A percentile compares a stretch with the other conserved stretches of the same genome.
Evolutionary conservation across 2,888 invertebrate species (phyloP).

Genomic region (Merodon equestris): DNA sequence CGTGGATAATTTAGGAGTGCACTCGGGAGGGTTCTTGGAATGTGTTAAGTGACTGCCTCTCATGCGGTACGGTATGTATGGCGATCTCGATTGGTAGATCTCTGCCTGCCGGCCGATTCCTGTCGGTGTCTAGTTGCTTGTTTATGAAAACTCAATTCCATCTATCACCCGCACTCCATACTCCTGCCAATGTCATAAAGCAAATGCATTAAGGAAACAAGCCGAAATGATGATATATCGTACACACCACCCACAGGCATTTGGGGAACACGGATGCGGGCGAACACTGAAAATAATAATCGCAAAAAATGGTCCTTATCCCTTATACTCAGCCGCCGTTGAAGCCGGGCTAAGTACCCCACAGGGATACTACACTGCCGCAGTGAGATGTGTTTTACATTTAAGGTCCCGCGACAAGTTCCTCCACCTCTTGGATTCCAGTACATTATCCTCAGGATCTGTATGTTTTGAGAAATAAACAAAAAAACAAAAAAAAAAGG

Average conservation of each 20-base stretch:
- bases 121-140: too few species aligned
- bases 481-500: too few species aligned
- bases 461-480: too few species aligned
- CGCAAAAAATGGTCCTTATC: slow-evolving; percentile 58
- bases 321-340: neutral
- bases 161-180: neutral
- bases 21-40: slow-evolving; percentile 36
- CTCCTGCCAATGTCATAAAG: neutral
- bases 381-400: slow-evolving; percentile 44
- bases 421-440: neutral
- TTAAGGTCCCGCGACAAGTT: slow-evolving; percentile 60
- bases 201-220: slow-evolving; percentile 62
- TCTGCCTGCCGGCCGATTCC: too few species aligned
- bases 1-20: slow-evolving; percentile 58
- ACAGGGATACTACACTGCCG: slow-evolving; percentile 35
- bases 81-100: neutral
- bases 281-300: slow-evolving; percentile 38
- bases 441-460: neutral
- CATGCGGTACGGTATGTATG: neutral
- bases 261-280: too few species aligned
- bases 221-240: slow-evolving; percentile 54
- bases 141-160: slow-evolving; percentile 5
- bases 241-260: neutral
- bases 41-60: slow-evolving; percentile 9
- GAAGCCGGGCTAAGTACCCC: slow-evolving; percentile 52